Conservation (phyloP, 2,797 vertebrate species). For the Ispidina lecontei region DNA sequence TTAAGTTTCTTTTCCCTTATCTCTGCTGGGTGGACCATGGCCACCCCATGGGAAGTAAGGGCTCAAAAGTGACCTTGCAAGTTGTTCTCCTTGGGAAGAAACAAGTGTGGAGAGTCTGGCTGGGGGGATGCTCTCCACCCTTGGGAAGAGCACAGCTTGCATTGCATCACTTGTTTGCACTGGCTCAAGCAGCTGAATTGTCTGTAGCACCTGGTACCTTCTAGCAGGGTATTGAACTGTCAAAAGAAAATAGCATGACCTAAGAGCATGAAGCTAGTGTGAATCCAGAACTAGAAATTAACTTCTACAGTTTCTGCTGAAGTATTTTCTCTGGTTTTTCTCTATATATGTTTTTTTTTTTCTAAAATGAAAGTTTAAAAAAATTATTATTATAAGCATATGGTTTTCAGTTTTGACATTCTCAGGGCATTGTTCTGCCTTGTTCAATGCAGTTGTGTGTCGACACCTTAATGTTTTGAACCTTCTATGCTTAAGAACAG, state of each 20-base stretch:
- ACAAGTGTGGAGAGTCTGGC: not conserved
- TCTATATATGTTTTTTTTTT: not conserved
- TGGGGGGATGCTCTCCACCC: conserved; percentile 18
- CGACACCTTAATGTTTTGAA: not conserved
- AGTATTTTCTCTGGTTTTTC: not conserved
- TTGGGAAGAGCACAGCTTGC: conserved; percentile 22
- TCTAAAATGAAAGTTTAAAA: not conserved
- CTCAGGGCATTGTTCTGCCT: not conserved
- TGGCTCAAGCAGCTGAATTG: not conserved
- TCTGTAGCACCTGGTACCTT: not conserved
- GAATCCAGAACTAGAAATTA: not conserved
- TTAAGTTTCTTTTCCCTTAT: conserved; percentile 1
- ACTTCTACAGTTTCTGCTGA: not conserved
- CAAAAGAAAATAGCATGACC: not conserved
- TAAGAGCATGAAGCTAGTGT: not conserved
- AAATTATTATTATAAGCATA: not conserved
- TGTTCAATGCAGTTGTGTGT: not conserved
- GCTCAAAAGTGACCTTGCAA: conserved; percentile 35
- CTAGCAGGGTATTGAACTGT: not conserved
- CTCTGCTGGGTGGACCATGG: conserved; percentile 14
- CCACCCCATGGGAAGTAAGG: conserved; percentile 22
- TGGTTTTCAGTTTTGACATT: not conserved
- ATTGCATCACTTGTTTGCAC: conserved; percentile 58
- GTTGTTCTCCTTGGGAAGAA: conserved; percentile 38
- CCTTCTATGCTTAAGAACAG: not conserved